Evolutionary conservation across 2,113 vertebrate genomes (phyloP).

Genomic region (Equus quagga): DNA sequence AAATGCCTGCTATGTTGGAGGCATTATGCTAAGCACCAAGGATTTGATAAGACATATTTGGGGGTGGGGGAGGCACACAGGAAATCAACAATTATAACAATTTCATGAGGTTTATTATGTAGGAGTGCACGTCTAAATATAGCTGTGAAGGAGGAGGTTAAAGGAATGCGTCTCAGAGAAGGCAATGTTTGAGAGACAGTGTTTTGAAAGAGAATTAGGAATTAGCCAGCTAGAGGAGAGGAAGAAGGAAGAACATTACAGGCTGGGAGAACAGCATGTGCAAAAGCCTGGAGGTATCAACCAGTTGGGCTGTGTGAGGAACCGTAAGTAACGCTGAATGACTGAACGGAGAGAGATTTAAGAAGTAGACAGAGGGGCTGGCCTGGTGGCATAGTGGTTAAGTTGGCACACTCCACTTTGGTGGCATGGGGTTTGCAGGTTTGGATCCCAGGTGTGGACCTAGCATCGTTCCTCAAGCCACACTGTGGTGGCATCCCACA

Average conservation of each 20-base stretch:
- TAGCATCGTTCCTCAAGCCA: too few relatives aligned
- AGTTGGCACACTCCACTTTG: too few relatives aligned
- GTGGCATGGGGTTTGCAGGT: too few relatives aligned
- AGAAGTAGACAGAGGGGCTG: neutral
- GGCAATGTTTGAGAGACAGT: neutral
- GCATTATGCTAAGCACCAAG: neutral
- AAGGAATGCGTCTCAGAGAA: neutral
- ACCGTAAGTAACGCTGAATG: neutral
- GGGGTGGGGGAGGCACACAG: neutral
- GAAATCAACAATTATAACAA: neutral
- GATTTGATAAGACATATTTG: neutral
- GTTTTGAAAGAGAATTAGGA: neutral
- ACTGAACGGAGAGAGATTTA: neutral
- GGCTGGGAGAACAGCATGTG: neutral
- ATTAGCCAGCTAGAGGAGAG: neutral
- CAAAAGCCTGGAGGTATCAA: neutral
- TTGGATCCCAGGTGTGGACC: too few relatives aligned
- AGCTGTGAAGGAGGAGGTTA: neutral
- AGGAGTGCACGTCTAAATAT: neutral
- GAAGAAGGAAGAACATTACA: neutral
- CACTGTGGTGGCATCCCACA: too few relatives aligned
- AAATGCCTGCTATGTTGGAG: neutral
- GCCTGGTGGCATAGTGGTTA: too few relatives aligned
- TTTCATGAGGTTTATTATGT: neutral
- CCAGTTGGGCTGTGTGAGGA: neutral